Evolutionary conservation across 2,888 invertebrate species (phyloP).

Genomic region (Pachymerium ferrugineum): DNA sequence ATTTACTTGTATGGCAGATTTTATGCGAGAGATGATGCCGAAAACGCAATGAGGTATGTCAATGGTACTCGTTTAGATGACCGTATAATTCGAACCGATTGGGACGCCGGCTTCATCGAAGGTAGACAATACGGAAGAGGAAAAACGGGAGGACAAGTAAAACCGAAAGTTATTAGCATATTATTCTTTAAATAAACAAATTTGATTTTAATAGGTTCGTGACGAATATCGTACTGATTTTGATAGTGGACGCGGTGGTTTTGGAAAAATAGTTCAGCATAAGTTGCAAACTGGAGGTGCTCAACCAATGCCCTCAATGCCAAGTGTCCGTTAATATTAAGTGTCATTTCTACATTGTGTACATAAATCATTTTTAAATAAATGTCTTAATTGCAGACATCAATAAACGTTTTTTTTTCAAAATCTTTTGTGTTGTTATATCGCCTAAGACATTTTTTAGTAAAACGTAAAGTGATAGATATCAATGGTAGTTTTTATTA

Average conservation of each 20-base stretch:
- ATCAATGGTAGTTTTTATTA: too few relatives aligned
- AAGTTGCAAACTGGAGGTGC: constrained; percentile 48
- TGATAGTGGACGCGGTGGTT: constrained; percentile 94
- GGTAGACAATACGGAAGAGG: constrained; percentile 97
- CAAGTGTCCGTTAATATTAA: neutral
- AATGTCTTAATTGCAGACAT: neutral
- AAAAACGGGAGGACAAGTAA: constrained; percentile 94
- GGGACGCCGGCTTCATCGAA: constrained; percentile 98
- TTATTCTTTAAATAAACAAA: neutral
- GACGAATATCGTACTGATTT: constrained; percentile 98
- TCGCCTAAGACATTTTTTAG: too few relatives aligned
- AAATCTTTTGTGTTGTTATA: too few relatives aligned
- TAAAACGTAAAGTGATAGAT: too few relatives aligned
- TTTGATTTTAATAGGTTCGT: constrained; percentile 62
- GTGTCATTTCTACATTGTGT: neutral
- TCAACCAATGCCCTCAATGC: constrained; percentile 7
- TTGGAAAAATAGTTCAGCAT: constrained; percentile 87
- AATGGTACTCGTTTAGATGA: constrained; percentile 96
- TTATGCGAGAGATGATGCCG: constrained; percentile 54
- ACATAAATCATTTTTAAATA: neutral
- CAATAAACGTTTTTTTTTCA: neutral
- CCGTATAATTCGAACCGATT: constrained; percentile 92
- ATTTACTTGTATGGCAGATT: constrained; percentile 44
- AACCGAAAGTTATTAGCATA: neutral
- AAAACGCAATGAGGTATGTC: constrained; percentile 65